These are phyloP conservation scores for Parnassius mnemosyne DNA, from an alignment of 2,888 invertebrate species.

Conservation along the genomic window DNA sequence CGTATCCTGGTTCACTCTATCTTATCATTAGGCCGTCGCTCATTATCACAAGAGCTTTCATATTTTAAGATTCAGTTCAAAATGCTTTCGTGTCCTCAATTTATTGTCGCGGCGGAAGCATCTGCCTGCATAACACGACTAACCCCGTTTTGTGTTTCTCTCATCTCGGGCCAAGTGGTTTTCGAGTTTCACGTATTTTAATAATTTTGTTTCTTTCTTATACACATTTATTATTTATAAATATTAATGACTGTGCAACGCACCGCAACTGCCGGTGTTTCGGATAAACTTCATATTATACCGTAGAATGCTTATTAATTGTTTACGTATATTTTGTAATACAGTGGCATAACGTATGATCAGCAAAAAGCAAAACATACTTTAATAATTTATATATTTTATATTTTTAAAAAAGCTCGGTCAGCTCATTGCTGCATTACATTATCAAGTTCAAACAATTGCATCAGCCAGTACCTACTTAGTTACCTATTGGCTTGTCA, in stretches of 20 bases:
- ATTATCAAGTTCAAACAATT: slow-evolving; percentile 10
- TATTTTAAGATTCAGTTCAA: slow-evolving; percentile 17
- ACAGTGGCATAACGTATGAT: neutral
- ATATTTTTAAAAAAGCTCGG: neutral
- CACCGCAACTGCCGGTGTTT: too few relatives aligned
- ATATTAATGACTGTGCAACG: too few relatives aligned
- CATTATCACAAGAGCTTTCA: slow-evolving; percentile 13
- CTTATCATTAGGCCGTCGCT: slow-evolving; percentile 32
- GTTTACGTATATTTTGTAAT: slow-evolving; percentile 12
- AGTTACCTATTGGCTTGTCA: neutral
- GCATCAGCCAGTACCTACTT: slow-evolving; percentile 4
- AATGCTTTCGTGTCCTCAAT: slow-evolving; percentile 18
- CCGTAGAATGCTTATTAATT: neutral
- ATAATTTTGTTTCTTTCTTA: neutral
- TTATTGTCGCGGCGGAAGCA: slow-evolving; percentile 3
- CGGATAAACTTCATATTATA: too few relatives aligned
- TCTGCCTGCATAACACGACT: slow-evolving; percentile 7
- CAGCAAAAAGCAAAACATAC: slow-evolving; percentile 2
- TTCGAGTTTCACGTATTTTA: neutral
- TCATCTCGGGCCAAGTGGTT: neutral
- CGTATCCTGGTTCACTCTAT: slow-evolving; percentile 35
- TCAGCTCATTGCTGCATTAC: neutral
- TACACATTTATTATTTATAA: too few relatives aligned
- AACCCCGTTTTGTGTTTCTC: slow-evolving; percentile 1
- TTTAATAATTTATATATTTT: slow-evolving; percentile 1